Conservation (phyloP, 1,140 invertebrate genomes). For the Charaxes varanes region DNA sequence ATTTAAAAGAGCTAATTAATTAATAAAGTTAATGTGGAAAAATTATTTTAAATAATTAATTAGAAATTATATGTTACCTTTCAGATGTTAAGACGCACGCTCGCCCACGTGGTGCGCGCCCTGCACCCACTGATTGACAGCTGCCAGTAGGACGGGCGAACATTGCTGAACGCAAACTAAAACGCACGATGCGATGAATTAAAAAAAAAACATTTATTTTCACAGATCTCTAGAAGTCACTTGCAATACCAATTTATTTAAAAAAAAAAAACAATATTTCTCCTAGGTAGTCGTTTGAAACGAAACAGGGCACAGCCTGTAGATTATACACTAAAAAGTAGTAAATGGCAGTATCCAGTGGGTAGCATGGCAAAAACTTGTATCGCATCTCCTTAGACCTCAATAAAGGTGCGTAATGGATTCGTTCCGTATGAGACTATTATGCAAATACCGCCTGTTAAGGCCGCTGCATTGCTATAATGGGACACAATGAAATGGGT, state of each 20-base stretch:
- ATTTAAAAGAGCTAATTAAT: too few species aligned
- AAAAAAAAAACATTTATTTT: neutral
- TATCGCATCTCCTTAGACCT: constrained; percentile 25
- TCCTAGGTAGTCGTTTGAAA: too few species aligned
- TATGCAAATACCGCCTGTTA: constrained; percentile 48
- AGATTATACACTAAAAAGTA: too few species aligned
- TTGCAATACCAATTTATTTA: too few species aligned
- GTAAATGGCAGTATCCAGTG: too few species aligned
- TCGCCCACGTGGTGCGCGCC: constrained; percentile 12
- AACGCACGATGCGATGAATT: constrained; percentile 7
- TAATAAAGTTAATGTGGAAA: too few species aligned
- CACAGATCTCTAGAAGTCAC: too few species aligned
- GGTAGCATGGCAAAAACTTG: too few species aligned
- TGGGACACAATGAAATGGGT: constrained; percentile 26
- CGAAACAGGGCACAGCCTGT: too few species aligned
- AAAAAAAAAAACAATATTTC: too few species aligned
- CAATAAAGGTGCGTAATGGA: constrained; percentile 27
- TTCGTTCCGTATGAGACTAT: constrained; percentile 33
- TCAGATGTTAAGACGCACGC: constrained; percentile 1
- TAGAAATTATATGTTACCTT: too few species aligned
- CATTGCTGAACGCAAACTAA: constrained; percentile 1
- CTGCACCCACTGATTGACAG: constrained; percentile 11
- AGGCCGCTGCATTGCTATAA: constrained; percentile 23
- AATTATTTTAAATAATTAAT: too few species aligned
- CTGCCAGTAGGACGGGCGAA: constrained; percentile 1